A percentile compares a stretch with the other conserved stretches of the same genome.
Evolutionary conservation across 2,113 vertebrate genomes (phyloP).

Genomic region (Calidris pygmaea): DNA sequence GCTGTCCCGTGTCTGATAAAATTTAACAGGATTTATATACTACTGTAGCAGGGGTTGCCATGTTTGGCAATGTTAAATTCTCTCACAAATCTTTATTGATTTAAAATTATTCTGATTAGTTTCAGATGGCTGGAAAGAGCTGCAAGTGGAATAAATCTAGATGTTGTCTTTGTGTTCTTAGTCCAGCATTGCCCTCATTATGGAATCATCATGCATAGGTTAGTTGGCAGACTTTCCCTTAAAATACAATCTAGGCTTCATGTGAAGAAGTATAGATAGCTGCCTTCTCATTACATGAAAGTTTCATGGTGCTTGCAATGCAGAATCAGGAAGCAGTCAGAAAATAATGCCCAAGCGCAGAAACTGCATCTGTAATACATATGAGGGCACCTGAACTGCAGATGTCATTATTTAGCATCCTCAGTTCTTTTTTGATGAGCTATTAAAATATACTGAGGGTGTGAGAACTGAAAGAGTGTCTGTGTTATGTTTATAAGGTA

Average conservation of each 20-base stretch:
- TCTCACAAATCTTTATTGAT: slow-evolving; percentile 30
- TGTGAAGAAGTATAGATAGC: slow-evolving; percentile 29
- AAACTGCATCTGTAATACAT: not conserved
- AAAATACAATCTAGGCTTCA: slow-evolving; percentile 15
- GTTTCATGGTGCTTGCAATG: slow-evolving; percentile 13
- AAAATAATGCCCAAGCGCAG: slow-evolving; percentile 3
- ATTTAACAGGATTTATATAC: not conserved
- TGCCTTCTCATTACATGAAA: not conserved
- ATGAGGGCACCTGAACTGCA: not conserved
- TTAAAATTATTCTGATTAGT: slow-evolving; percentile 47
- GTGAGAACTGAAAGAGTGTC: not conserved
- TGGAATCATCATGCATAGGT: not conserved
- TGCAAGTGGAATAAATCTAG: slow-evolving; percentile 44
- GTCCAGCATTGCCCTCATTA: slow-evolving; percentile 15
- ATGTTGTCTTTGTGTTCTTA: slow-evolving; percentile 8
- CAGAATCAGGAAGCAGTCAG: not conserved
- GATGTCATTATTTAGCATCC: not conserved
- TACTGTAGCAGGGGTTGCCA: not conserved
- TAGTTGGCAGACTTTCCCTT: slow-evolving; percentile 34
- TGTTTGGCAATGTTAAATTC: not conserved
- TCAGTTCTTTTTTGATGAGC: slow-evolving; percentile 8
- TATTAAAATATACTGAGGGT: slow-evolving; percentile 6
- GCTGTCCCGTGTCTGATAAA: not conserved
- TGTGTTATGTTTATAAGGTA: not conserved
- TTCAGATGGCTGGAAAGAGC: slow-evolving; percentile 19